Evolutionary conservation across 2,797 vertebrate species (phyloP).

Genomic region (Labeo calbasu): DNA sequence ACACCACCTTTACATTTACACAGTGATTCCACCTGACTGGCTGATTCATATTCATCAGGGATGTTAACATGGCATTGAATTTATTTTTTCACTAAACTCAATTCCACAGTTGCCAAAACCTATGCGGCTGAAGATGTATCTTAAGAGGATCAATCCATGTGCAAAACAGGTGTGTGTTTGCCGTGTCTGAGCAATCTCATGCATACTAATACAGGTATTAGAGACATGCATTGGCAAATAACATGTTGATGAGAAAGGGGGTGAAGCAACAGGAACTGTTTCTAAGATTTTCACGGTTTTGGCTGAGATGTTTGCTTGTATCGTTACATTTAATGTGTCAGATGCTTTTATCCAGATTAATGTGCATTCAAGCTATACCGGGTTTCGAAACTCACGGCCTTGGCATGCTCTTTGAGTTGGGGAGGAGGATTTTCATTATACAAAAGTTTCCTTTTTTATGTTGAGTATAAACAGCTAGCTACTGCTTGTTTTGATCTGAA

Average conservation of each 20-base stretch:
- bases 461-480: neutral
- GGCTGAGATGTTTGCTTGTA: constrained; percentile 1
- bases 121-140: constrained; percentile 11
- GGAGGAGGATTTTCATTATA: neutral
- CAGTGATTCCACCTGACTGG: neutral
- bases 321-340: neutral
- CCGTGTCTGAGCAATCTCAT: constrained; percentile 6
- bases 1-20: neutral
- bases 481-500: constrained; percentile 8
- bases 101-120: constrained; percentile 9
- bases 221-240: constrained; percentile 11
- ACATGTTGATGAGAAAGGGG: constrained; percentile 10
- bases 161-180: constrained; percentile 27
- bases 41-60: constrained; percentile 1
- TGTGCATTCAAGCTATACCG: neutral
- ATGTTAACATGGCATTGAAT: neutral
- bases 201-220: constrained; percentile 37
- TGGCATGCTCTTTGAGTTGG: neutral
- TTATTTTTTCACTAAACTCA: constrained; percentile 4
- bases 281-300: neutral
- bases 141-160: constrained; percentile 14
- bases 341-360: neutral
- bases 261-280: constrained; percentile 20
- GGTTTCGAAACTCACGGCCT: neutral
- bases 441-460: neutral